Conservation (phyloP, 2,113 vertebrate species). For the Cynocephalus volans region DNA sequence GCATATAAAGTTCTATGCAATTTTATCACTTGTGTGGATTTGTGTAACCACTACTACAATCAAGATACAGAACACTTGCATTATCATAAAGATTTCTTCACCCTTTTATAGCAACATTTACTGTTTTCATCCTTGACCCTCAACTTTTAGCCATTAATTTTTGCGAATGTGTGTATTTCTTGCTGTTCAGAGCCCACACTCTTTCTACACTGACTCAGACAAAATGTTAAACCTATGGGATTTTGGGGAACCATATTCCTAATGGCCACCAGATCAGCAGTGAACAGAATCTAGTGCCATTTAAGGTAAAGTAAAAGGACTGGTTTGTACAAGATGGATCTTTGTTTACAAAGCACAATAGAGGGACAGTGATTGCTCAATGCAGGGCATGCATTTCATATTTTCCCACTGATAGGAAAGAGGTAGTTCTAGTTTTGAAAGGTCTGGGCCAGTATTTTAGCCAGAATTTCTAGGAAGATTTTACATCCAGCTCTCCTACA, state of each 20-base stretch:
- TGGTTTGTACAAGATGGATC: background rate
- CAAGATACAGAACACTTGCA: background rate
- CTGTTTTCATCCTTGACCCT: background rate
- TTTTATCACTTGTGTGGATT: background rate
- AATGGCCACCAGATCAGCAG: background rate
- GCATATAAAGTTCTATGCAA: background rate
- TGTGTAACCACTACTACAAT: background rate
- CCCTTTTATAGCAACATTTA: background rate
- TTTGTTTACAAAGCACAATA: background rate
- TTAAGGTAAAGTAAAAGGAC: background rate
- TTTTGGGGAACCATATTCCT: background rate
- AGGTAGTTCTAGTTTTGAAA: background rate
- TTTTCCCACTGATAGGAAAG: background rate
- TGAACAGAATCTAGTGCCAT: background rate
- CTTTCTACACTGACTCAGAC: background rate
- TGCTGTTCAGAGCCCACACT: background rate
- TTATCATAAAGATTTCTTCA: background rate
- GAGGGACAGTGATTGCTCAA: background rate
- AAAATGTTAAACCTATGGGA: background rate
- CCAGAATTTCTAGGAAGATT: constrained; percentile 32
- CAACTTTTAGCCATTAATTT: background rate
- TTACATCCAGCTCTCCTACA: background rate
- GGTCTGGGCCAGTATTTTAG: background rate
- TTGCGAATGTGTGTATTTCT: background rate
- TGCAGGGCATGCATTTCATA: too few relatives aligned